These are phyloP conservation scores for Hylaeus volcanicus DNA, from an alignment of 1,140 invertebrate genomes.

Conservation along the genomic window DNA sequence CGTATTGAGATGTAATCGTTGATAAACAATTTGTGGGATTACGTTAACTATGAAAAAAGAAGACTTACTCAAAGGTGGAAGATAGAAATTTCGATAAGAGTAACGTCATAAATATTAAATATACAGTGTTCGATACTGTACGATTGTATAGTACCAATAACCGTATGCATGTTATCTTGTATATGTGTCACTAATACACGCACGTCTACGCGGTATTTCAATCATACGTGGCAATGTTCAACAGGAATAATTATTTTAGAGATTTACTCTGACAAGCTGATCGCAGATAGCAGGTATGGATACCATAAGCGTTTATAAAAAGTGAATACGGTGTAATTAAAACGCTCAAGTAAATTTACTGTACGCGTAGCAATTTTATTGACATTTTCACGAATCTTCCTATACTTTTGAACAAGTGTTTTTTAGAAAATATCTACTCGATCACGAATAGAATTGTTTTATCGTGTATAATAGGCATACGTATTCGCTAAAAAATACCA, in stretches of 20 bases:
- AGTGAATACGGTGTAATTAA: background rate
- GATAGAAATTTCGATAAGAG: constrained; percentile 7
- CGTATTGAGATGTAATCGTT: background rate
- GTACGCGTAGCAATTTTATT: background rate
- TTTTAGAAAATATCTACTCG: background rate
- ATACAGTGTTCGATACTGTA: background rate
- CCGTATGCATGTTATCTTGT: constrained; percentile 18
- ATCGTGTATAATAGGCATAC: background rate
- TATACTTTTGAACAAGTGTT: background rate
- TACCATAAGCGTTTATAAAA: background rate
- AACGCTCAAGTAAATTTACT: background rate
- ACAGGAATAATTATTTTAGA: constrained; percentile 26
- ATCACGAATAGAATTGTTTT: background rate
- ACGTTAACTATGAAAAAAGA: background rate
- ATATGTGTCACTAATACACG: constrained; percentile 25
- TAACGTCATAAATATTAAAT: background rate
- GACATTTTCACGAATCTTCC: background rate
- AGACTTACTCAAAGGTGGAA: background rate
- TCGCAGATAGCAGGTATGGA: constrained; percentile 6
- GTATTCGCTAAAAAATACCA: background rate
- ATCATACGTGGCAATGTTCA: constrained; percentile 48
- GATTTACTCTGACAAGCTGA: background rate
- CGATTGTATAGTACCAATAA: constrained; percentile 11
- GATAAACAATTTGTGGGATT: background rate
- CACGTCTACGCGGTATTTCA: constrained; percentile 19